phyloP scores from a whole-genome alignment of 2,888 invertebrate genomes.

The Meiosimyza decipiens region DNA sequence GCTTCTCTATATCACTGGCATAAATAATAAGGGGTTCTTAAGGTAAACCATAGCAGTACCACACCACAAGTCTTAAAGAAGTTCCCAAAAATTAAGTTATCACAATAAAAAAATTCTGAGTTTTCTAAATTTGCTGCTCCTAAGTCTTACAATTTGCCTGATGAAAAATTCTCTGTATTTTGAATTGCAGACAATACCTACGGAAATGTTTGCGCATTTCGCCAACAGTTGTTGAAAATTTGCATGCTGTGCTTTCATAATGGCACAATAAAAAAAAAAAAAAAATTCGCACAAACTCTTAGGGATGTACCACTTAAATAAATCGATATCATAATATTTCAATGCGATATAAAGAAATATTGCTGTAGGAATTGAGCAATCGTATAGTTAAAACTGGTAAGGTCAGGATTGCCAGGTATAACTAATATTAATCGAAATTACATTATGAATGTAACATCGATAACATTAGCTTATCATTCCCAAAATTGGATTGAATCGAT shows the following conservation, averaged over 20 bases:
- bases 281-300: too few species aligned
- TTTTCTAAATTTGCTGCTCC: background rate
- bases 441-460: too few species aligned
- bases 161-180: conserved; percentile 13
- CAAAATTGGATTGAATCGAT: too few species aligned
- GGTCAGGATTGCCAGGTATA: too few species aligned
- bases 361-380: too few species aligned
- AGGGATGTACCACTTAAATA: too few species aligned
- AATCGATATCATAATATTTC: too few species aligned
- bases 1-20: conserved; percentile 13
- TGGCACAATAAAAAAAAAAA: too few species aligned
- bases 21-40: conserved; percentile 18
- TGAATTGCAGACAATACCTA: conserved; percentile 3
- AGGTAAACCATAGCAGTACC: background rate
- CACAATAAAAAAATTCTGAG: background rate
- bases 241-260: conserved; percentile 10
- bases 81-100: conserved; percentile 12
- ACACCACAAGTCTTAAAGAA: background rate
- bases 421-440: too few species aligned
- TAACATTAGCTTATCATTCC: too few species aligned
- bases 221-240: background rate
- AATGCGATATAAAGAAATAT: too few species aligned
- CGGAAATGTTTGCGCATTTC: conserved; percentile 16
- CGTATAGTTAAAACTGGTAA: too few species aligned
- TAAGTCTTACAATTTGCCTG: conserved; percentile 21